Base-by-base conservation (phyloP, 2,888 invertebrate species). In the Cremastinae sp. region DNA sequence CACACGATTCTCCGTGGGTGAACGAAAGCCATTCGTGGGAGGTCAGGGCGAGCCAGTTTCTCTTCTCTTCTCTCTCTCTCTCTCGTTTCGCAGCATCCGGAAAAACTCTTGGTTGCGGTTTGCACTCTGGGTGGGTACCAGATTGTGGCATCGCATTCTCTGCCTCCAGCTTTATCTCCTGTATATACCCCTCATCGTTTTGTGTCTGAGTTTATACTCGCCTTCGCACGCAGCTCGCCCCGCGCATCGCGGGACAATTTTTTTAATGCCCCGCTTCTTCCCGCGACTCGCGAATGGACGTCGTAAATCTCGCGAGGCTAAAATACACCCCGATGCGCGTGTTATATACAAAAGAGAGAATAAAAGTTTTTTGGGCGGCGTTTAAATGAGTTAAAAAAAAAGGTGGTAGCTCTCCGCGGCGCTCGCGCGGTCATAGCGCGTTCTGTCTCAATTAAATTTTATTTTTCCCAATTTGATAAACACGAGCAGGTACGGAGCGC, bases 11-110 rank as follows among this genome's bases (percentile, higher is more conserved):
- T 47, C 38, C 66, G 71, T 72, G 66, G 74, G 49, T 65, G 72
- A 74, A 68, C 64, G 71, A 76, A 51, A 38, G 56, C 68, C 68
- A 74, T 71, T 74, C 71, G 74, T 70, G 43, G 61, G 71, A 71
- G 78, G 69, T 79, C 76, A 72, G 51, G 49, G 59, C 71, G 58
- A 78, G 64, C 28, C 20, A 43, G 61, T 54, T 2, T 51, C 61
- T 18, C 36, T 36, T 34, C 16, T 16, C 20, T n/a, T 58, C n/a
- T 64, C 64, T 51, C 14, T 58, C 28, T 53, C 22, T 53, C 41
- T 28, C 28, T 49, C 62, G 45, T 10, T 45, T 9, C 18, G 56
- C 61, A 72, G 71, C 61, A 65, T 58, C 66, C 47, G 75, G 61
- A 47, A 54, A 71, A 72, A 75, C 49, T 61, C 22, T 62, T 16